Base-by-base conservation (phyloP, 2,888 invertebrate genomes). In the Aproaerema taeniolella region DNA sequence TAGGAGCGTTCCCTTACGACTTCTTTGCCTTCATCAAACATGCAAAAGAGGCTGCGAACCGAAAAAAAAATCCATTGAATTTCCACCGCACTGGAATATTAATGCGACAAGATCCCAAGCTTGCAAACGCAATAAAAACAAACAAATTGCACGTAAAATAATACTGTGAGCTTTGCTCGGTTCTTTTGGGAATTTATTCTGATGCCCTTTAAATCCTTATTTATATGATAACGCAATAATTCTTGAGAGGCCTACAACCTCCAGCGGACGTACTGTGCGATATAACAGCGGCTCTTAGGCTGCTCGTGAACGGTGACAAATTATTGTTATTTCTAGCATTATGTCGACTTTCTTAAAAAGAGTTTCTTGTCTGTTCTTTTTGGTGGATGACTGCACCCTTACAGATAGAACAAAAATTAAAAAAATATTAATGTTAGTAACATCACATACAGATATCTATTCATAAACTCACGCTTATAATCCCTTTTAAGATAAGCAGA, bases 221-320 rank as follows among this genome's bases (percentile, higher is more conserved):
- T 80, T 82, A 82, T 80, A 78, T 73, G 74, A 78, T 76, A 74
- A 75, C 68, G 71, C 66, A 55, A 72, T 80, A 77, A 77, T 70
- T 81, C 72, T 72, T 70, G 46, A 49, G 46, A 32, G 55, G 48
- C 50, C 53, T 53, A 46, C 52, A 48, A 46, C n/a, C n/a, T n/a
- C n/a, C n/a, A 31, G 42, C 20, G 39, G 37, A 41, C 24, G 37
- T 31, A 25, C 31, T 40, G 2, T 38, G 40, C 40, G 35, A 24
- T 32, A 37, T 4, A 5, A 4, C 5, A 15, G n/a, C n/a, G 26
- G 5, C 26, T 13, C 17, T 20, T 24, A 33, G 33, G 33, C 13
- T 20, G 20, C 11, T 3, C 10, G 9, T 24, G 24, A 33, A 13
- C 33, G 8, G n/a, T n/a, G n/a, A n/a, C n/a, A n/a, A n/a, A n/a